Conservation (phyloP, 2,888 invertebrate genomes). For the Baronia brevicornis region DNA sequence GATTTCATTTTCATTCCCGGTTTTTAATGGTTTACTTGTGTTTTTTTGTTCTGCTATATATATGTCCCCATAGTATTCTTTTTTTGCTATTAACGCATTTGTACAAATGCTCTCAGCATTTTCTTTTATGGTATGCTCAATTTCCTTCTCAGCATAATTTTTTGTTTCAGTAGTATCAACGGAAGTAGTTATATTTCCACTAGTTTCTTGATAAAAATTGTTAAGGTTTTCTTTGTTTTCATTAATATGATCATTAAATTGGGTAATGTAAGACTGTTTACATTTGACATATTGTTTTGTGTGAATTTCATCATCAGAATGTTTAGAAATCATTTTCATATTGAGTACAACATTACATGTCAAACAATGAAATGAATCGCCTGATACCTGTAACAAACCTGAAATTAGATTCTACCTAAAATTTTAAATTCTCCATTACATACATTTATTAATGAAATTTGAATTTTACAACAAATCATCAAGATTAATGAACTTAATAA, state of each 20-base stretch:
- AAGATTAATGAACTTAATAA: too few relatives aligned
- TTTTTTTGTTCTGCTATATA: too few relatives aligned
- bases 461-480: too few relatives aligned
- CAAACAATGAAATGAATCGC: conserved; percentile 32
- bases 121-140: too few relatives aligned
- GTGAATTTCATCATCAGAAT: conserved; percentile 32
- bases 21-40: too few relatives aligned
- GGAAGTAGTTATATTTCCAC: background rate
- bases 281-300: conserved; percentile 18
- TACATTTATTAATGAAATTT: background rate
- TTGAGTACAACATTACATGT: conserved; percentile 35
- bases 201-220: background rate
- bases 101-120: too few relatives aligned
- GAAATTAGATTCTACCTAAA: background rate
- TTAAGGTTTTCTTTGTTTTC: conserved; percentile 1
- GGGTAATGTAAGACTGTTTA: conserved; percentile 6
- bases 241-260: conserved; percentile 3
- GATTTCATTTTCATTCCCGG: too few relatives aligned
- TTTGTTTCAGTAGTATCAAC: too few relatives aligned
- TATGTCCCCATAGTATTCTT: too few relatives aligned
- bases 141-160: too few relatives aligned
- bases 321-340: conserved; percentile 20
- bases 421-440: background rate
- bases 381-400: conserved; percentile 31
- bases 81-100: too few relatives aligned